Conservation (phyloP, 1,140 invertebrate genomes). For the Saxidomus purpurata region DNA sequence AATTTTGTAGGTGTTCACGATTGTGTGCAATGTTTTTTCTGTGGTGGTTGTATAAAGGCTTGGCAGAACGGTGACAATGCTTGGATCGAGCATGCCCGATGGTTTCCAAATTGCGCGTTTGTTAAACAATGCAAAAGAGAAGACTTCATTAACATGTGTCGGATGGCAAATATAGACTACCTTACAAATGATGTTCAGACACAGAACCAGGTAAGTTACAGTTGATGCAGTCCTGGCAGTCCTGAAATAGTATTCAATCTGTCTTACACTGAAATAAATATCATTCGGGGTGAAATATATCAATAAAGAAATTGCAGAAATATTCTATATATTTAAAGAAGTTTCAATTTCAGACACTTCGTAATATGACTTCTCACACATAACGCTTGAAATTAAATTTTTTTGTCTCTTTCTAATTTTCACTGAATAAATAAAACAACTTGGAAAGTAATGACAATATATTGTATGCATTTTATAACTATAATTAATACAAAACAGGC, state of each 20-base stretch:
- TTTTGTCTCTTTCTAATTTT: too few relatives aligned
- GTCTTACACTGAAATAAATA: too few relatives aligned
- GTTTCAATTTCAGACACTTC: neutral
- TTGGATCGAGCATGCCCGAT: conserved; percentile 75
- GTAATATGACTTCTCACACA: neutral
- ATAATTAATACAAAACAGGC: too few relatives aligned
- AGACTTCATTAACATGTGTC: conserved; percentile 88
- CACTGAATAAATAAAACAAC: too few relatives aligned
- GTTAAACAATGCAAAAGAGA: conserved; percentile 92
- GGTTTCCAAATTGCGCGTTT: conserved; percentile 88
- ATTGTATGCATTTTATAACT: too few relatives aligned
- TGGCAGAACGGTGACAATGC: conserved; percentile 74
- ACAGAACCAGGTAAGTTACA: neutral
- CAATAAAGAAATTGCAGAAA: neutral
- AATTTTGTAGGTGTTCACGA: conserved; percentile 89
- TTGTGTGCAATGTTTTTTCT: conserved; percentile 91
- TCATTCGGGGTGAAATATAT: neutral
- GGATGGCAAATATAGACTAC: conserved; percentile 15
- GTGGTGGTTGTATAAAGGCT: conserved; percentile 69
- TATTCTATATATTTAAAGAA: neutral
- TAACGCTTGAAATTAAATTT: too few relatives aligned
- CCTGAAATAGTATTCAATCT: too few relatives aligned
- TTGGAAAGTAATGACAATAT: too few relatives aligned
- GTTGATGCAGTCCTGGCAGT: too few relatives aligned
- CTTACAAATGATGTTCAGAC: neutral